Evolutionary conservation across 1,140 invertebrate species (phyloP).

Genomic region (Drosophila sucinea): DNA sequence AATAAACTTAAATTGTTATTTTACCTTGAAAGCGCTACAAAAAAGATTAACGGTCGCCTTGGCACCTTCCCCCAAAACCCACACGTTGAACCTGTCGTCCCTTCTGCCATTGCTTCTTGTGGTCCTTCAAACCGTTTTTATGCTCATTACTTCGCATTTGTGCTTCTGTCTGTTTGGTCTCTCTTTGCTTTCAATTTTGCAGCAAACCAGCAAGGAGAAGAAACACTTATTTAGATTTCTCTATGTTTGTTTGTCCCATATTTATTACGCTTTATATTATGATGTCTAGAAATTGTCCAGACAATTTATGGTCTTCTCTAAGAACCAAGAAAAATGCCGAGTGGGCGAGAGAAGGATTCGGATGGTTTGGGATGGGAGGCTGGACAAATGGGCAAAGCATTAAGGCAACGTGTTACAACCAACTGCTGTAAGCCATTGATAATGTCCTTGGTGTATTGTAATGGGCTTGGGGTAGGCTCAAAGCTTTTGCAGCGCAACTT

Average conservation of each 20-base stretch:
- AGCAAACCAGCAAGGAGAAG: constrained; percentile 38
- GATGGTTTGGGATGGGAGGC: not conserved
- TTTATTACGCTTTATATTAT: constrained; percentile 73
- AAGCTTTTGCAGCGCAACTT: not conserved
- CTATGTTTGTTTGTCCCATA: constrained; percentile 56
- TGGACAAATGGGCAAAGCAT: not conserved
- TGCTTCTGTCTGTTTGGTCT: constrained; percentile 23
- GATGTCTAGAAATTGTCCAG: constrained; percentile 69
- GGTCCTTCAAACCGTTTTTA: constrained; percentile 63
- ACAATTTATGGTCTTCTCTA: constrained; percentile 64
- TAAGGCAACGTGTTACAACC: not conserved
- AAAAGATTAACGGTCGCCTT: constrained; percentile 71
- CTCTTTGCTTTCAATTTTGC: constrained; percentile 25
- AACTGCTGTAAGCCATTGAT: constrained; percentile 18
- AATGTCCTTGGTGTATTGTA: constrained; percentile 28
- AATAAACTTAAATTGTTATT: constrained; percentile 81
- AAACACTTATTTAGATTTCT: constrained; percentile 69
- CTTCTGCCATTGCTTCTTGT: not conserved
- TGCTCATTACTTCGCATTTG: constrained; percentile 75
- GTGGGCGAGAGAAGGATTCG: not conserved
- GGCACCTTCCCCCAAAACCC: constrained; percentile 38
- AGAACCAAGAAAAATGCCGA: constrained; percentile 17
- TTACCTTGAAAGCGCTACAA: constrained; percentile 77
- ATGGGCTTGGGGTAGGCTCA: constrained; percentile 29
- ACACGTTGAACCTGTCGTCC: too few species aligned